phyloP scores from a whole-genome alignment of 1,140 invertebrate genomes.

The Drosophila lacteicornis region DNA sequence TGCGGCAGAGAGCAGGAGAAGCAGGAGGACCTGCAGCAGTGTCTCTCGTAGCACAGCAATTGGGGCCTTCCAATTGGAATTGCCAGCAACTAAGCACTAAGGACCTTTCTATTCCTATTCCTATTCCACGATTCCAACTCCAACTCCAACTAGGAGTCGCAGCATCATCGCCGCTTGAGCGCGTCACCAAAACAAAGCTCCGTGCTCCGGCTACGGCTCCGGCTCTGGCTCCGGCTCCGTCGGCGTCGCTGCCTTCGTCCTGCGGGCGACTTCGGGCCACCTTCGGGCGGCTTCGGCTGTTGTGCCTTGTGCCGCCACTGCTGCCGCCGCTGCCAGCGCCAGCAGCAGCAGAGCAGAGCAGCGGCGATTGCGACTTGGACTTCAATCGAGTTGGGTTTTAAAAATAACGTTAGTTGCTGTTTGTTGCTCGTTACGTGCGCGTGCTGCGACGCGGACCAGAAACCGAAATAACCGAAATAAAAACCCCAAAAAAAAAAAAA shows the following conservation, averaged over 20 bases:
- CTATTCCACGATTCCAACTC: too few relatives aligned
- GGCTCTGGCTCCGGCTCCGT: slow-evolving; percentile 7
- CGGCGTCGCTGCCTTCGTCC: slow-evolving; percentile 22
- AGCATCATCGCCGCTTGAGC: slow-evolving; percentile 14
- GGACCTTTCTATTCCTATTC: not conserved
- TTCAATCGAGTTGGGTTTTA: slow-evolving; percentile 81
- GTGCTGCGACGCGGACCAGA: slow-evolving; percentile 77
- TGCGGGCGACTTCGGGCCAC: slow-evolving; percentile 32
- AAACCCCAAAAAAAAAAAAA: slow-evolving; percentile 3
- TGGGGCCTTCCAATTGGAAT: slow-evolving; percentile 49
- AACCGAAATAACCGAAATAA: slow-evolving; percentile 35
- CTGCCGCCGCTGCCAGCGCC: slow-evolving; percentile 12
- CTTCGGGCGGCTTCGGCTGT: slow-evolving; percentile 58
- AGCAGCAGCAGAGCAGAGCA: slow-evolving; percentile 20
- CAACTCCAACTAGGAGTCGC: not conserved
- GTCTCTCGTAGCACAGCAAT: slow-evolving; percentile 49
- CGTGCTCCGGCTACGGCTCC: not conserved
- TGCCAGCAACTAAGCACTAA: not conserved
- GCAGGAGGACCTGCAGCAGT: not conserved
- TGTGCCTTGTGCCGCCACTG: slow-evolving; percentile 30
- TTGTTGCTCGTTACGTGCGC: slow-evolving; percentile 84
- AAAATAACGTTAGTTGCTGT: slow-evolving; percentile 85
- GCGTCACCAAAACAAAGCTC: slow-evolving; percentile 46
- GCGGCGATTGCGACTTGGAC: slow-evolving; percentile 65
- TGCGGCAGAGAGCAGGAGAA: slow-evolving; percentile 2